Percentiles rank a stretch among this genome's conserved stretches.
Evolutionary conservation across 2,797 vertebrate species (phyloP).

Genomic region (Huso huso): DNA sequence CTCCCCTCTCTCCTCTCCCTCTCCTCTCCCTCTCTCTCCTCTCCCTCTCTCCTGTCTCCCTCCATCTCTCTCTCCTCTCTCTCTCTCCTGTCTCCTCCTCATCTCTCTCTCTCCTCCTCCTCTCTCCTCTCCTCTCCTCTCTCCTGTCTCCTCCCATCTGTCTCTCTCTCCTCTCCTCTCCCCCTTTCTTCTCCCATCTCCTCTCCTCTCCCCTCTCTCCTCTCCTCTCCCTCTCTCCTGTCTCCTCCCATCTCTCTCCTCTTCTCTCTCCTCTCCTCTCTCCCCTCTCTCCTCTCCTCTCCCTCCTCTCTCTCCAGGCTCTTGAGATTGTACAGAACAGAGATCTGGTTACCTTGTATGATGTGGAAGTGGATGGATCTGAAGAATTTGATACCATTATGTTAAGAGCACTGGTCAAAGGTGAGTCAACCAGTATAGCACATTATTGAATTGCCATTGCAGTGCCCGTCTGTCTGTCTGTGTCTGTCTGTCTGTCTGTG

Average conservation of each 20-base stretch:
- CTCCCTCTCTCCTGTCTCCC: not conserved
- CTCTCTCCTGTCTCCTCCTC: not conserved
- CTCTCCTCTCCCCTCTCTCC: too few relatives aligned
- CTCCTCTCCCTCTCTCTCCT: not conserved
- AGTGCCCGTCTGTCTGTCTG: not conserved
- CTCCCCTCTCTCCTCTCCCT: not conserved
- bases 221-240: too few relatives aligned
- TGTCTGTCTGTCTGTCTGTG: not conserved
- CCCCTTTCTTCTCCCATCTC: too few relatives aligned
- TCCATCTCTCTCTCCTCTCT: not conserved
- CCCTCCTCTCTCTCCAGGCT: slow-evolving; percentile 41
- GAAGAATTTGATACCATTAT: slow-evolving; percentile 82
- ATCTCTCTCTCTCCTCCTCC: not conserved
- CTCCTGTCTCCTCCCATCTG: too few relatives aligned
- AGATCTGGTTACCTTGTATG: slow-evolving; percentile 67
- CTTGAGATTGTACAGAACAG: slow-evolving; percentile 69
- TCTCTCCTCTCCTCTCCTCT: too few relatives aligned
- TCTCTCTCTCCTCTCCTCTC: too few relatives aligned
- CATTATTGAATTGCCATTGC: not conserved
- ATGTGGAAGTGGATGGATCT: slow-evolving; percentile 51
- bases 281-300: not conserved
- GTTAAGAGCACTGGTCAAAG: slow-evolving; percentile 73
- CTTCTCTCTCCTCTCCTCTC: not conserved
- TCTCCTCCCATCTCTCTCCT: too few relatives aligned
- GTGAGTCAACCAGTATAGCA: slow-evolving; percentile 36